Conservation (phyloP, 2,888 invertebrate species). For the Tigriopus californicus region DNA sequence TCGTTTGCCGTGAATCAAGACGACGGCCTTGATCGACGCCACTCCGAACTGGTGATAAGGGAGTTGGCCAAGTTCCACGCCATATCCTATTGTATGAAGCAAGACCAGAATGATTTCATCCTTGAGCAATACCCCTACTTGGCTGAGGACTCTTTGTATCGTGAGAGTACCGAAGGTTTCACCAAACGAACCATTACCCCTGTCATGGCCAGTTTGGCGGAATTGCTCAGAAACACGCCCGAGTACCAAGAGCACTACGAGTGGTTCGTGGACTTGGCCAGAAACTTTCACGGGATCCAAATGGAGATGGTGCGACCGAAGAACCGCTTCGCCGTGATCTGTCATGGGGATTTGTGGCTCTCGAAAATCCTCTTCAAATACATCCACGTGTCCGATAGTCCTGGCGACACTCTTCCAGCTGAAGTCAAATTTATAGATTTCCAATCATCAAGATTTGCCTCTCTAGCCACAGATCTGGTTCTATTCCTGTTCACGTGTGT, state of each 20-base stretch:
- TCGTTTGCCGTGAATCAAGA: constrained; percentile 10
- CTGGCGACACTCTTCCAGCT: background rate
- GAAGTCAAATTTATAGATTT: constrained; percentile 16
- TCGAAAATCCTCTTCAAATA: constrained; percentile 16
- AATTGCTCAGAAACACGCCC: constrained; percentile 1
- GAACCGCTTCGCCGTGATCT: constrained; percentile 12
- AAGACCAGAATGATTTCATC: background rate
- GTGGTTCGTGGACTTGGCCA: constrained; percentile 15
- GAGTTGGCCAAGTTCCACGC: constrained; percentile 16
- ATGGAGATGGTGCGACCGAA: constrained; percentile 13
- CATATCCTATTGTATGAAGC: constrained; percentile 14
- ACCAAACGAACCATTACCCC: constrained; percentile 15
- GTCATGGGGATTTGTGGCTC: constrained; percentile 16
- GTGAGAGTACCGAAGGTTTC: constrained; percentile 8
- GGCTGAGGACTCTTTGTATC: constrained; percentile 10
- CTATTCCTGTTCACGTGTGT: constrained; percentile 11
- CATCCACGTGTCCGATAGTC: background rate
- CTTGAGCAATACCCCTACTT: constrained; percentile 2
- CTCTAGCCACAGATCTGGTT: constrained; percentile 12
- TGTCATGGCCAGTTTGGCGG: constrained; percentile 15
- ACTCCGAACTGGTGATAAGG: constrained; percentile 11
- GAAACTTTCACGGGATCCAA: constrained; percentile 15
- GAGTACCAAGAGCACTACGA: constrained; percentile 9
- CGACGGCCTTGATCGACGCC: constrained; percentile 10
- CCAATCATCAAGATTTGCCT: constrained; percentile 10